Evolutionary conservation across 2,888 invertebrate genomes (phyloP).

Genomic region (Eupsilia transversa): DNA sequence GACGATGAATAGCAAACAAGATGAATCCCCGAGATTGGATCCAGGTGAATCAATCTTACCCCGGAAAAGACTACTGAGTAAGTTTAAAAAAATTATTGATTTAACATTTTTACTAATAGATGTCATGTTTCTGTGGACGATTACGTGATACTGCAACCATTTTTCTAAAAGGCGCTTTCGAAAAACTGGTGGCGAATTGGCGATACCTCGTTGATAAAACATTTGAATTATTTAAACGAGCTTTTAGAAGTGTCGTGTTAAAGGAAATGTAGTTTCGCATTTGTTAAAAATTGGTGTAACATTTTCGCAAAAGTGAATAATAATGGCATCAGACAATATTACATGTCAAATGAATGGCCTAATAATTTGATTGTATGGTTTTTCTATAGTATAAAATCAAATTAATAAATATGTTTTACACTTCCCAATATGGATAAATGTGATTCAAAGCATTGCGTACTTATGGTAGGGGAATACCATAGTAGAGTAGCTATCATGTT

Average conservation of each 20-base stretch:
- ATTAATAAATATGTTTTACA: neutral
- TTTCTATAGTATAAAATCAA: neutral
- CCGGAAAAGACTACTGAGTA: constrained; percentile 39
- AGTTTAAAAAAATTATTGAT: constrained; percentile 23
- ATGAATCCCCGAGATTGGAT: constrained; percentile 4
- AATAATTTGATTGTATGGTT: neutral
- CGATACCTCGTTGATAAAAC: neutral
- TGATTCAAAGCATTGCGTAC: neutral
- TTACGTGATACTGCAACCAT: neutral
- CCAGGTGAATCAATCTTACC: constrained; percentile 34
- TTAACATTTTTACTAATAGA: neutral
- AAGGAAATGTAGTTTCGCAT: neutral
- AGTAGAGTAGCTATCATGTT: neutral
- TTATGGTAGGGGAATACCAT: neutral
- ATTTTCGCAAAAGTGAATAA: neutral
- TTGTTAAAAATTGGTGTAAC: neutral
- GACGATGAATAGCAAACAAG: constrained; percentile 16
- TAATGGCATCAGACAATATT: fast-evolving
- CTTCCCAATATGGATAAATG: neutral
- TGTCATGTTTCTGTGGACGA: neutral
- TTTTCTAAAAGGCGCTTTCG: neutral
- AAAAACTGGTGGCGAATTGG: neutral
- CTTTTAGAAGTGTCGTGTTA: neutral
- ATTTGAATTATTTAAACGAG: neutral
- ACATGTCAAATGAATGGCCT: neutral